Evolutionary conservation across 1,140 invertebrate genomes (phyloP).

Genomic region (Drosophila tristis): DNA sequence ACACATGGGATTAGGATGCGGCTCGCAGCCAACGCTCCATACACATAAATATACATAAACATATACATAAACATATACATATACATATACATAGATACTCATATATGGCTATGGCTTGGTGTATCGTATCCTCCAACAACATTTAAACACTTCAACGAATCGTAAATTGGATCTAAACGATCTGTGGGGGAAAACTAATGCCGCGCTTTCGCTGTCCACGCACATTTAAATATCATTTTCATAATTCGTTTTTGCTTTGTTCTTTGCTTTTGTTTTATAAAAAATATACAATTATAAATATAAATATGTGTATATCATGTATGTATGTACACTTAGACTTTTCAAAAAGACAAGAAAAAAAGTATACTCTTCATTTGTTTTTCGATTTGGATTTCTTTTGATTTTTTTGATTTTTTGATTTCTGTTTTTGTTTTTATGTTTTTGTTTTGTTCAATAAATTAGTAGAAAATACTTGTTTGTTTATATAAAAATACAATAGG

Average conservation of each 20-base stretch:
- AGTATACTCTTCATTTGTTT: conserved; percentile 11
- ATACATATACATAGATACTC: conserved; percentile 8
- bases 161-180: conserved; percentile 43
- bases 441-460: conserved; percentile 60
- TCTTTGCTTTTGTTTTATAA: conserved; percentile 19
- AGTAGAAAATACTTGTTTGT: conserved; percentile 71
- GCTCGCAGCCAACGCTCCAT: conserved; percentile 28
- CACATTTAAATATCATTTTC: conserved; percentile 30
- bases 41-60: conserved; percentile 45
- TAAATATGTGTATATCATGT: conserved; percentile 33
- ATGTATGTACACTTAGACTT: conserved; percentile 40
- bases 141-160: conserved; percentile 50
- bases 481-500: conserved; percentile 81
- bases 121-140: conserved; percentile 28
- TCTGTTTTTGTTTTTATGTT: conserved; percentile 10
- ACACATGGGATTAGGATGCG: conserved; percentile 22
- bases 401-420: no score
- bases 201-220: not conserved
- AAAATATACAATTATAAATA: conserved; percentile 54
- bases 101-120: conserved; percentile 27
- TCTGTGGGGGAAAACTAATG: no score
- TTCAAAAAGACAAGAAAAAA: conserved; percentile 49
- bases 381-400: conserved; percentile 1
- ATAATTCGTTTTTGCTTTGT: conserved; percentile 1
- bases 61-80: conserved; percentile 28